These are phyloP conservation scores for Euspilapteryx auroguttella DNA, from an alignment of 2,888 invertebrate genomes.

Conservation along the genomic window DNA sequence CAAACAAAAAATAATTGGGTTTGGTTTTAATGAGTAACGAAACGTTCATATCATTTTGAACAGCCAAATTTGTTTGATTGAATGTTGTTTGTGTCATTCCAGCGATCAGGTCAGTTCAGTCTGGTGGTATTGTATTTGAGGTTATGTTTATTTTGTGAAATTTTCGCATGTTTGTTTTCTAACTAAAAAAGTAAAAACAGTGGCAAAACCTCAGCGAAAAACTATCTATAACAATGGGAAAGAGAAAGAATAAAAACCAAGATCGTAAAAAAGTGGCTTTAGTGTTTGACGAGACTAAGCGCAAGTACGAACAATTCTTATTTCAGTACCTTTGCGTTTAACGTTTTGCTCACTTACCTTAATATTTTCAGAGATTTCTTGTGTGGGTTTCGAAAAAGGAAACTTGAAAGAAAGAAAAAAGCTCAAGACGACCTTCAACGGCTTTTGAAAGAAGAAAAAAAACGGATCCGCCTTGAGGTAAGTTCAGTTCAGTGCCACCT, in stretches of 20 bases:
- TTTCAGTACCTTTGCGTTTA: neutral
- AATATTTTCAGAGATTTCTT: slow-evolving; percentile 67
- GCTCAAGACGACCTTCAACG: slow-evolving; percentile 73
- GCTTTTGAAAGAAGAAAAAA: slow-evolving; percentile 74
- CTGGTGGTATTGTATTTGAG: no score
- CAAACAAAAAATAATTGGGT: no score
- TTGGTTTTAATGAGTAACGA: no score
- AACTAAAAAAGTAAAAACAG: no score
- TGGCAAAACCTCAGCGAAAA: no score
- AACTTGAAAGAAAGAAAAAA: slow-evolving; percentile 73
- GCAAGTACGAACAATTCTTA: slow-evolving; percentile 23
- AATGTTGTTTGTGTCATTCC: no score
- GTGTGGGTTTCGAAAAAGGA: slow-evolving; percentile 80
- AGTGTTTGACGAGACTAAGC: slow-evolving; percentile 44
- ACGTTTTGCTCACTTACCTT: neutral
- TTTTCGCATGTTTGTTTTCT: no score
- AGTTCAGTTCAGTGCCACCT: no score
- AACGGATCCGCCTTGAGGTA: slow-evolving; percentile 74
- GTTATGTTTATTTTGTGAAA: slow-evolving; percentile 2
- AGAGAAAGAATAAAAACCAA: slow-evolving; percentile 27
- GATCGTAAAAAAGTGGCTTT: slow-evolving; percentile 34
- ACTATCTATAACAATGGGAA: slow-evolving; percentile 35
- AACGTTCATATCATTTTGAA: no score
- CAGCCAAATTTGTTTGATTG: no score
- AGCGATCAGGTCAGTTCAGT: no score